These are phyloP conservation scores for Drosophila pseudoananassae DNA, from an alignment of 1,140 invertebrate genomes.

Conservation along the genomic window DNA sequence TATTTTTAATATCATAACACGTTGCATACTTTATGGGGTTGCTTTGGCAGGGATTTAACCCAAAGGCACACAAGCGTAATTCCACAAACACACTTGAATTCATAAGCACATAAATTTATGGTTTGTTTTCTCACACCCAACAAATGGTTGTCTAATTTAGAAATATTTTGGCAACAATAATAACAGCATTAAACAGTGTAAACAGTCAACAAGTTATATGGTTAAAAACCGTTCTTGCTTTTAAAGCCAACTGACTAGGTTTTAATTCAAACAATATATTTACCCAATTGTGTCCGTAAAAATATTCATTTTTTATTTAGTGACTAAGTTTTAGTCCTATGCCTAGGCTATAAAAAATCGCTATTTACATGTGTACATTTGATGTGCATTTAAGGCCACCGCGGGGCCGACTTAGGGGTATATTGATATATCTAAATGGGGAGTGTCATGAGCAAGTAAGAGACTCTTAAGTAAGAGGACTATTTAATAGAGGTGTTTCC, in stretches of 20 bases:
- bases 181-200: background rate
- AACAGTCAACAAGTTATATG: background rate
- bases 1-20: slow-evolving; percentile 66
- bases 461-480: too few species aligned
- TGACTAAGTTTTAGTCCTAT: slow-evolving; percentile 17
- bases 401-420: slow-evolving; percentile 58
- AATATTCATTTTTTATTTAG: slow-evolving; percentile 26
- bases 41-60: slow-evolving; percentile 18
- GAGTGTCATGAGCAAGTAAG: slow-evolving; percentile 2
- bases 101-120: slow-evolving; percentile 22
- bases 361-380: slow-evolving; percentile 69
- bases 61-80: slow-evolving; percentile 3
- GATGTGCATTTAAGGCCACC: slow-evolving; percentile 66
- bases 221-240: background rate
- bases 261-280: slow-evolving; percentile 17
- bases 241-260: background rate
- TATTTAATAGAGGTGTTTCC: slow-evolving; percentile 56
- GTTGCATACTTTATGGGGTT: slow-evolving; percentile 51
- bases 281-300: slow-evolving; percentile 5
- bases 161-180: background rate
- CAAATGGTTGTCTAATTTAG: background rate
- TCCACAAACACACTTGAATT: slow-evolving; percentile 6
- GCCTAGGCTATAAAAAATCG: slow-evolving; percentile 48
- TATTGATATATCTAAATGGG: slow-evolving; percentile 28
- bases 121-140: background rate